These are phyloP conservation scores for Boloria euphrosyne DNA, from an alignment of 2,888 invertebrate species.

Conservation along the genomic window DNA sequence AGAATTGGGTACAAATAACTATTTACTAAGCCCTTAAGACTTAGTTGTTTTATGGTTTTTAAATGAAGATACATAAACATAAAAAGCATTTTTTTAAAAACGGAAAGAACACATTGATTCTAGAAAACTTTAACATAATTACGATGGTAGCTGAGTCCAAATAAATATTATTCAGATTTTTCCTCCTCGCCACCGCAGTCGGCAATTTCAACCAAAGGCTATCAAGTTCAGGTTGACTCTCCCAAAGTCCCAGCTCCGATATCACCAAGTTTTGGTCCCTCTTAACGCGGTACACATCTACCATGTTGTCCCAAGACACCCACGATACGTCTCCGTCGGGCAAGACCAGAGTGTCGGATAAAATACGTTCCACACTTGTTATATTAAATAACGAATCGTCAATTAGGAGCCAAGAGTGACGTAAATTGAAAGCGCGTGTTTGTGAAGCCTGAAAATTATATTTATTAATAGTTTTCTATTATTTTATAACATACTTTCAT, in stretches of 20 bases:
- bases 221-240: constrained; percentile 41
- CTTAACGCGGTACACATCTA: constrained; percentile 62
- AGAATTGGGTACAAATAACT: too few relatives aligned
- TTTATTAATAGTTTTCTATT: neutral
- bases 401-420: constrained; percentile 65
- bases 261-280: constrained; percentile 46
- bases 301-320: constrained; percentile 48
- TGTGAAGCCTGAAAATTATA: constrained; percentile 56
- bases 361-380: constrained; percentile 42
- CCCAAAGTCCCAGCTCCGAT: constrained; percentile 43
- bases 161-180: constrained; percentile 54
- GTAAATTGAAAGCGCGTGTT: constrained; percentile 59
- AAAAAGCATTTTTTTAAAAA: neutral
- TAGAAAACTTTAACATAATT: constrained; percentile 36
- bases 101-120: neutral
- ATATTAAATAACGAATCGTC: constrained; percentile 47
- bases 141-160: constrained; percentile 59
- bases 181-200: constrained; percentile 55
- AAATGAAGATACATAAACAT: too few relatives aligned
- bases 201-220: constrained; percentile 51
- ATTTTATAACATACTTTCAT: neutral
- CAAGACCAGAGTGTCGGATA: constrained; percentile 50
- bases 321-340: constrained; percentile 68
- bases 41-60: too few relatives aligned
- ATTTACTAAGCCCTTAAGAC: too few relatives aligned